Conservation (phyloP, 2,113 vertebrate genomes). For the Patagioenas fasciata region DNA sequence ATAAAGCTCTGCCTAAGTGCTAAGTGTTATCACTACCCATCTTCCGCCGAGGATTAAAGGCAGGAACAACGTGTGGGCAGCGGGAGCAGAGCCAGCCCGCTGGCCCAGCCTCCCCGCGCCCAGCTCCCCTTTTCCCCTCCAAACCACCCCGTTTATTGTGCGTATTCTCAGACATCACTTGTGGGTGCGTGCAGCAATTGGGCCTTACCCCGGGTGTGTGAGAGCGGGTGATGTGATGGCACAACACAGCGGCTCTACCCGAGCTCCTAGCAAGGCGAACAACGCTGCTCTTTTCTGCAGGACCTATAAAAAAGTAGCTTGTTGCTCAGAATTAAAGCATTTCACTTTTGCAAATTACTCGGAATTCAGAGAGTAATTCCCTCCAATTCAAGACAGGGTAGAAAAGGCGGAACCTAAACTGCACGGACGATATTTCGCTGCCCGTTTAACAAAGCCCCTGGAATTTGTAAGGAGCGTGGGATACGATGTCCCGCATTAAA, state of each 20-base stretch:
- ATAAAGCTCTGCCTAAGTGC: constrained; percentile 61
- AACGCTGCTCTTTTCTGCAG: background rate
- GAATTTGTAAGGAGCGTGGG: background rate
- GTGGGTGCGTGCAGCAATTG: background rate
- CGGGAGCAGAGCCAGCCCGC: constrained; percentile 3
- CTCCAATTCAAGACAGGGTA: background rate
- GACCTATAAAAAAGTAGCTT: background rate
- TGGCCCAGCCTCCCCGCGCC: background rate
- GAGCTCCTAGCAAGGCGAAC: background rate
- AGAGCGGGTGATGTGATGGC: background rate
- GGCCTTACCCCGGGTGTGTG: background rate
- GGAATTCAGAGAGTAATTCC: background rate
- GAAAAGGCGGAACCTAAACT: background rate
- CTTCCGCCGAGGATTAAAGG: background rate
- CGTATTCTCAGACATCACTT: background rate
- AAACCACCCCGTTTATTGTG: background rate
- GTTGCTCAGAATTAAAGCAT: background rate
- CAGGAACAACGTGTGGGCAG: background rate
- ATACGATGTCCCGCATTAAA: background rate
- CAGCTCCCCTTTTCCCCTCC: background rate
- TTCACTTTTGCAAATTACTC: background rate
- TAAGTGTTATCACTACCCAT: background rate
- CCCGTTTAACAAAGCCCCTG: background rate
- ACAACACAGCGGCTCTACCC: background rate
- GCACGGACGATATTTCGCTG: background rate